Percentiles rank a stretch among this genome's conserved stretches.
phyloP scores from a whole-genome alignment of 2,113 vertebrate species.

The Phocoena sinus region DNA sequence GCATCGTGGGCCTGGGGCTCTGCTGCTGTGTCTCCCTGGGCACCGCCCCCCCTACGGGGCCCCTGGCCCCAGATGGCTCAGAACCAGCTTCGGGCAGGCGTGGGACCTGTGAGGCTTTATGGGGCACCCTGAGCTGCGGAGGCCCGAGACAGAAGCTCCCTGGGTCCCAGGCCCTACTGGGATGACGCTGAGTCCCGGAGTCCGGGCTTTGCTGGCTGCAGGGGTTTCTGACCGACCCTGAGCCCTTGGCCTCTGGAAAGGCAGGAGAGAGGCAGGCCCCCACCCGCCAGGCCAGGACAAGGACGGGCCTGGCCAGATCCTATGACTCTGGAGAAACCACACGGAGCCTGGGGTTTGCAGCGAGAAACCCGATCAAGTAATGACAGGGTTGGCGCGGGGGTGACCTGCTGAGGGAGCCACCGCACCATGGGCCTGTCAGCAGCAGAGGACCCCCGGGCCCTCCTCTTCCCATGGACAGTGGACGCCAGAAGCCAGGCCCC shows the following conservation, averaged over 20 bases:
- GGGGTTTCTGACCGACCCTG: not conserved
- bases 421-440: not conserved
- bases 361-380: conserved; percentile 53
- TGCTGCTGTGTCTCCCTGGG: not conserved
- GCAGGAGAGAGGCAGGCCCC: not conserved
- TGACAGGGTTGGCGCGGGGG: conserved; percentile 55
- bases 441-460: not conserved
- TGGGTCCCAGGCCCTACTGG: not conserved
- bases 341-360: conserved; percentile 60
- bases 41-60: fast-evolving
- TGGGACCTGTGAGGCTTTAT: not conserved
- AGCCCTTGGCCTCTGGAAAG: not conserved
- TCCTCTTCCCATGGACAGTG: not conserved
- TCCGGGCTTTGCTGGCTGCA: not conserved
- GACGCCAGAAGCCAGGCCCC: not conserved
- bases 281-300: not conserved
- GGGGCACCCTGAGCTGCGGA: not conserved
- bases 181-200: not conserved
- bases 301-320: conserved; percentile 25
- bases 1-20: too few species aligned
- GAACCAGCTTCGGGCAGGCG: not conserved
- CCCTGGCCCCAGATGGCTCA: not conserved
- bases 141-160: not conserved
- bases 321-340: conserved; percentile 57
- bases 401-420: not conserved